Evolutionary conservation across 2,113 vertebrate species (phyloP).

Genomic region (Spilogale gracilis): DNA sequence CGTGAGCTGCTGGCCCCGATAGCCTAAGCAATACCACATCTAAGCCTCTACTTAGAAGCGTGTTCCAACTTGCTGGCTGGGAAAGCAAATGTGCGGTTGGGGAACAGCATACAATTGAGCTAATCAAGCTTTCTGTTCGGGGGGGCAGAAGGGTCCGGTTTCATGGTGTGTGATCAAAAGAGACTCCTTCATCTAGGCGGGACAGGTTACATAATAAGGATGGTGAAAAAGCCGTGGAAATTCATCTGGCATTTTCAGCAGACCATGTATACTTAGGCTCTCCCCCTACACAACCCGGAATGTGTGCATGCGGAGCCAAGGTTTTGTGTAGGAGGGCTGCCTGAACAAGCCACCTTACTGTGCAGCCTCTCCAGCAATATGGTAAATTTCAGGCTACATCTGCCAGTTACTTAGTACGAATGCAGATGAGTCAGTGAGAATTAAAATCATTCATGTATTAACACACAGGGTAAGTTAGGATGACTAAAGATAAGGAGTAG

Average conservation of each 20-base stretch:
- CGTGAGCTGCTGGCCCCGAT: not conserved
- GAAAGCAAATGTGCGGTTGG: slow-evolving; percentile 16
- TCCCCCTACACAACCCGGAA: not conserved
- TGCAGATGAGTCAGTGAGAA: not conserved
- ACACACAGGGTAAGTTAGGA: not conserved
- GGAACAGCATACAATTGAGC: not conserved
- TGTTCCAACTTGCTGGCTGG: not conserved
- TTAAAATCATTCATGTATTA: not conserved
- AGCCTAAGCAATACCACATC: slow-evolving; percentile 30
- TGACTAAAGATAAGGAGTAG: not conserved
- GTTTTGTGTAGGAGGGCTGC: not conserved
- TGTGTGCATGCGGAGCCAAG: not conserved
- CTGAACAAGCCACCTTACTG: not conserved
- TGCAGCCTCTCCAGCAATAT: not conserved
- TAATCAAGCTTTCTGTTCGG: slow-evolving; percentile 17
- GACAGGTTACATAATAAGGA: not conserved
- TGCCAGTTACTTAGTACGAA: not conserved
- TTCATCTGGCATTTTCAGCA: not conserved
- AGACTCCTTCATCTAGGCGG: not conserved
- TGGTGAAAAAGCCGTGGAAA: not conserved
- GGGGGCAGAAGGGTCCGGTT: not conserved
- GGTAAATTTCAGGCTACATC: not conserved
- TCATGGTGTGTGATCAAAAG: not conserved
- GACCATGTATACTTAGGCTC: not conserved
- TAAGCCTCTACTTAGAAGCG: slow-evolving; percentile 17